These are phyloP conservation scores for Trypoxylus dichotomus DNA, from an alignment of 1,140 invertebrate species.

Conservation along the genomic window DNA sequence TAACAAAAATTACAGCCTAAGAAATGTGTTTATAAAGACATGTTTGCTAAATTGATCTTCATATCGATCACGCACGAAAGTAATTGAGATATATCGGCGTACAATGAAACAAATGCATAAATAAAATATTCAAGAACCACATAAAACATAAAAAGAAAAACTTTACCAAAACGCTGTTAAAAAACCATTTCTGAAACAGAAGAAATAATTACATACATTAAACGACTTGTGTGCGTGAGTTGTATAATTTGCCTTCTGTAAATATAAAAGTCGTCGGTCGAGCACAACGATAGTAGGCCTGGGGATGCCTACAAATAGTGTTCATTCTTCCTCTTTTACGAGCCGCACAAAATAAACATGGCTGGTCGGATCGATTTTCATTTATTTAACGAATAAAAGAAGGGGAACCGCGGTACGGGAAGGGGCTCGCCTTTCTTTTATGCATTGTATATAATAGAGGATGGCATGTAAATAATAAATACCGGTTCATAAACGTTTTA, in stretches of 20 bases:
- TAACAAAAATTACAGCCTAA: too few relatives aligned
- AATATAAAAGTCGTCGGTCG: neutral
- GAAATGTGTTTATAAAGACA: neutral
- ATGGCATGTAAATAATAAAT: neutral
- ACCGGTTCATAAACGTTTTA: constrained; percentile 5
- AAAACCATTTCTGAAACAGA: constrained; percentile 26
- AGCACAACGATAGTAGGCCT: neutral
- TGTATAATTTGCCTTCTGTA: neutral
- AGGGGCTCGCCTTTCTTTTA: neutral
- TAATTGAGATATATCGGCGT: neutral
- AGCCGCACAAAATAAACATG: constrained; percentile 1
- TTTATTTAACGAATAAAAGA: constrained; percentile 12
- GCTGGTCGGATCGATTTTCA: neutral
- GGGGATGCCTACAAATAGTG: neutral
- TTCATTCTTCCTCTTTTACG: neutral
- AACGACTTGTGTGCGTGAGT: neutral
- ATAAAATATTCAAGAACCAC: neutral
- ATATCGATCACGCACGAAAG: neutral
- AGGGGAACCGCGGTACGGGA: too few relatives aligned
- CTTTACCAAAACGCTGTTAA: constrained; percentile 24
- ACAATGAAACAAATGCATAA: neutral
- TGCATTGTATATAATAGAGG: neutral
- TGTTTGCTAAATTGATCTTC: neutral
- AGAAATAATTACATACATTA: constrained; percentile 29
- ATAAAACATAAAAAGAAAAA: neutral